phyloP scores from a whole-genome alignment of 2,797 vertebrate genomes.

The Aselliscus stoliczkanus region DNA sequence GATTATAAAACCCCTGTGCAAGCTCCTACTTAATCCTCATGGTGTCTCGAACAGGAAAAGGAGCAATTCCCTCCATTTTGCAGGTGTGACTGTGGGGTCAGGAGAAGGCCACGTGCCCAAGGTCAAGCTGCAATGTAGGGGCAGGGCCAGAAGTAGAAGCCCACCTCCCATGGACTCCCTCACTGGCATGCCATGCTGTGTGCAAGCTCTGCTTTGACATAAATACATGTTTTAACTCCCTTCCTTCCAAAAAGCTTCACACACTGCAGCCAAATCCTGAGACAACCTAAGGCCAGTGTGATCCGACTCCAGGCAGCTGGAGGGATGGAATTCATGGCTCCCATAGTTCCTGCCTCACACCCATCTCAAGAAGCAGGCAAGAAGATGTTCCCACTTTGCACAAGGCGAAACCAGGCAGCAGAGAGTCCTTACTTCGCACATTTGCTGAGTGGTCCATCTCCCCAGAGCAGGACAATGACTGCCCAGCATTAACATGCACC shows the following conservation, averaged over 20 bases:
- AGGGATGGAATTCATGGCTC: neutral
- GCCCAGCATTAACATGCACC: neutral
- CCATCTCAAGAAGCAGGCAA: neutral
- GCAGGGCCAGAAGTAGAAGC: neutral
- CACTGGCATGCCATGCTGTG: no score
- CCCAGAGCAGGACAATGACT: neutral
- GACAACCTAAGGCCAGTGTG: neutral
- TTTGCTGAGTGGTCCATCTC: neutral
- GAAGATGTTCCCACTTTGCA: neutral
- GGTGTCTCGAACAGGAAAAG: accelerated
- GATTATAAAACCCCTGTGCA: neutral
- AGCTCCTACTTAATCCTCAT: neutral
- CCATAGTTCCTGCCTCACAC: neutral
- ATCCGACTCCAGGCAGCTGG: neutral
- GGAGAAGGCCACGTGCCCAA: no score
- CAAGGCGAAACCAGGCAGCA: neutral
- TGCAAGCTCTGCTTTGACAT: neutral
- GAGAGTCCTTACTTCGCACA: neutral
- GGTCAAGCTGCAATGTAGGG: no score
- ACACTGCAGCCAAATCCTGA: neutral
- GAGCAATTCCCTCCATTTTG: neutral
- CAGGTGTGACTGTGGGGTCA: no score
- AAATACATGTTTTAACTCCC: neutral
- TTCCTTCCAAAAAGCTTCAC: neutral
- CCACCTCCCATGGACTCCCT: neutral